Percentiles rank a stretch among this genome's conserved stretches.
phyloP scores from a whole-genome alignment of 2,797 vertebrate genomes.

The Sebastes glaucus region DNA sequence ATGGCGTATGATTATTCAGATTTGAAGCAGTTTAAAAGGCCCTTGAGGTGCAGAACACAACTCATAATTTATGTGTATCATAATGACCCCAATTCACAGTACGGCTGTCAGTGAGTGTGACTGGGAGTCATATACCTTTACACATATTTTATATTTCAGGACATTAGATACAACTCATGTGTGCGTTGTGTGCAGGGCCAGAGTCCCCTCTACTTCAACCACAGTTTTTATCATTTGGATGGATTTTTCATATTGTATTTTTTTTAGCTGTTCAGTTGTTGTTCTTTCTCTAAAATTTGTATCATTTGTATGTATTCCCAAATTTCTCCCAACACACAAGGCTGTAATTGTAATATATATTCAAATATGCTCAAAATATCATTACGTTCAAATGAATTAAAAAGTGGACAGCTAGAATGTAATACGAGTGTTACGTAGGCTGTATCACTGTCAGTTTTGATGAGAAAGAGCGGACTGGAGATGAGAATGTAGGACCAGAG shows the following conservation, averaged over 20 bases:
- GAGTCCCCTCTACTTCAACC: not conserved
- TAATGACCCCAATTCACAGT: not conserved
- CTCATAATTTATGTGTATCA: slow-evolving; percentile 12
- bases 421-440: too few relatives aligned
- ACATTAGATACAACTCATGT: not conserved
- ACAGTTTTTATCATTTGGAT: not conserved
- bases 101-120: not conserved
- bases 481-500: too few relatives aligned
- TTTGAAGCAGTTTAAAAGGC: not conserved
- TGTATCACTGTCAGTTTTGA: too few relatives aligned
- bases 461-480: too few relatives aligned
- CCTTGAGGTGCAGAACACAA: slow-evolving; percentile 5
- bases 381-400: too few relatives aligned
- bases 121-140: not conserved
- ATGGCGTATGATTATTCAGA: slow-evolving; percentile 19
- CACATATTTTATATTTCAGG: not conserved
- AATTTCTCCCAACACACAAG: not conserved
- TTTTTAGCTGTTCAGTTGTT: not conserved
- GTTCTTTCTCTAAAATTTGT: not conserved
- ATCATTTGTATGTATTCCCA: not conserved
- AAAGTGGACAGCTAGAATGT: too few relatives aligned
- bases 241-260: not conserved
- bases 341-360: not conserved
- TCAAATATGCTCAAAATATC: too few relatives aligned
- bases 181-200: not conserved